Evolutionary conservation across 2,888 invertebrate genomes (phyloP).

Genomic region (Vesta saturnalis): DNA sequence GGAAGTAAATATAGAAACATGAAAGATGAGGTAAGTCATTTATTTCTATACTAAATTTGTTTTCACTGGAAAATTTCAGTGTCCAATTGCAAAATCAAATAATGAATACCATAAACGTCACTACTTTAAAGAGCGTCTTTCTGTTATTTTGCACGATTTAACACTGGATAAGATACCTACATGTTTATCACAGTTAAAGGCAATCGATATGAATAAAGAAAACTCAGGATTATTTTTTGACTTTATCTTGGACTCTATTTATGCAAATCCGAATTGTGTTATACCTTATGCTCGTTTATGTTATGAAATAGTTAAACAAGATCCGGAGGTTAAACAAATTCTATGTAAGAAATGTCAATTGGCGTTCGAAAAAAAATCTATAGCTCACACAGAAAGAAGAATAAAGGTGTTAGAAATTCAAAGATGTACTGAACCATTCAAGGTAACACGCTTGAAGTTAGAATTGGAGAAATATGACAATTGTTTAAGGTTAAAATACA

Average conservation of each 20-base stretch:
- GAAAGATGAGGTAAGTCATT: neutral
- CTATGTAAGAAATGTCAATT: neutral
- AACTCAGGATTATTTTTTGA: neutral
- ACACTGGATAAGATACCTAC: neutral
- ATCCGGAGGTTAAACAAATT: neutral
- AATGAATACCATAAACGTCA: neutral
- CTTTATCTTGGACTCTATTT: neutral
- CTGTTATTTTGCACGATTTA: neutral
- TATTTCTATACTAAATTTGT: neutral
- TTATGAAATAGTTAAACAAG: neutral
- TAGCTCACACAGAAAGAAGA: neutral
- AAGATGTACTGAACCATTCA: neutral
- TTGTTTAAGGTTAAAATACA: neutral
- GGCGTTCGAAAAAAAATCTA: neutral
- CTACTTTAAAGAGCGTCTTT: neutral
- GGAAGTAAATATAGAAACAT: neutral
- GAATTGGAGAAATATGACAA: neutral
- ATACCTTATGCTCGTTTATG: neutral
- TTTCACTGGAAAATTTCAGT: neutral
- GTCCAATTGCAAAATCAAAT: neutral
- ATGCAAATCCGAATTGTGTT: neutral
- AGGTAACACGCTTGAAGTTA: neutral
- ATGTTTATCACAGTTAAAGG: neutral
- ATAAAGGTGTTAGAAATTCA: neutral
- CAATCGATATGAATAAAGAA: neutral